Percentiles rank a stretch among this genome's conserved stretches.
Evolutionary conservation across 2,888 invertebrate genomes (phyloP).

Genomic region (Plutella xylostella): DNA sequence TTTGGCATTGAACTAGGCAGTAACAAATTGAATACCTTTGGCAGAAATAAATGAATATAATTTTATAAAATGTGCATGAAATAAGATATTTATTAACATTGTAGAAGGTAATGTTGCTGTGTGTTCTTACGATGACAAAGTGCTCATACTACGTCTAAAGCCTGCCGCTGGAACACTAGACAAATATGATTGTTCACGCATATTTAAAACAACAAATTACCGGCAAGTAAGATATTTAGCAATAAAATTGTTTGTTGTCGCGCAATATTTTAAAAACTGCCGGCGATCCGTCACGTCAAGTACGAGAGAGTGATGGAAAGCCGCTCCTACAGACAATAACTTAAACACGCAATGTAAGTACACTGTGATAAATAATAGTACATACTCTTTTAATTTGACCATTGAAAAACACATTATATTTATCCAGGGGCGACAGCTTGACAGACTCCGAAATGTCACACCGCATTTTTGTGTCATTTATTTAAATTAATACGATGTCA

Average conservation of each 20-base stretch:
- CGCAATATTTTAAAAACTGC: not conserved
- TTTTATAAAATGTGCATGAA: too few relatives aligned
- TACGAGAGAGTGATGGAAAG: not conserved
- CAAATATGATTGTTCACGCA: too few relatives aligned
- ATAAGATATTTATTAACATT: too few relatives aligned
- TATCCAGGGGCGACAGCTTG: constrained; percentile 5
- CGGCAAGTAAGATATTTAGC: constrained; percentile 2
- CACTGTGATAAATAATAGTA: constrained; percentile 8
- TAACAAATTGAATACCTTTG: too few relatives aligned
- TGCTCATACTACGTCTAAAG: too few relatives aligned
- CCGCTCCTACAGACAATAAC: not conserved
- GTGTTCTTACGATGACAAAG: too few relatives aligned
- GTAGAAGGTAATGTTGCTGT: too few relatives aligned
- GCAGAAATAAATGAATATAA: too few relatives aligned
- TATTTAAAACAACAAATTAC: too few relatives aligned
- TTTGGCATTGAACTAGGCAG: too few relatives aligned
- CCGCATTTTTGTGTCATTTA: constrained; percentile 8
- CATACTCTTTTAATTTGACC: constrained; percentile 1
- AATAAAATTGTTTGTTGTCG: constrained; percentile 3
- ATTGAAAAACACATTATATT: constrained; percentile 1
- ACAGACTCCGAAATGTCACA: not conserved
- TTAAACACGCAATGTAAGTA: not conserved
- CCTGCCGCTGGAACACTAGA: too few relatives aligned
- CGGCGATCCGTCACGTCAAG: not conserved
- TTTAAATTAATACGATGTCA: constrained; percentile 6